Conservation (phyloP, 2,113 vertebrate species). For the Mesocricetus auratus region DNA sequence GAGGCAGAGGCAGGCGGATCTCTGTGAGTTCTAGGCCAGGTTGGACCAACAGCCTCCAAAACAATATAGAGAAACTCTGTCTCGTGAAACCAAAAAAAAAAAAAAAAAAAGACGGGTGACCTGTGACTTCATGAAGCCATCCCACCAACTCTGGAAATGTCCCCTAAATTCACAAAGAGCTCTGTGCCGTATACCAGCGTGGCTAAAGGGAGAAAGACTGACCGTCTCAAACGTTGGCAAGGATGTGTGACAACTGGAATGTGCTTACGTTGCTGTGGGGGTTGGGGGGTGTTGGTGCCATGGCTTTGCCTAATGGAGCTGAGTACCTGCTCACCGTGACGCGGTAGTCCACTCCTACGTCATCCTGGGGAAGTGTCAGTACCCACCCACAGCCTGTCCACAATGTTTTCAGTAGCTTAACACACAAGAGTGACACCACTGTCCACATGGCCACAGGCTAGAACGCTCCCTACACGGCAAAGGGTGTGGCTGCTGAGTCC, state of each 20-base stretch:
- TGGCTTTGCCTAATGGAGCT: neutral
- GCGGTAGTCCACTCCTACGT: neutral
- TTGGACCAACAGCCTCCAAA: too few relatives aligned
- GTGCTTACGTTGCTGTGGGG: neutral
- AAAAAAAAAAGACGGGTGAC: too few relatives aligned
- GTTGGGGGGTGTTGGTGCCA: neutral
- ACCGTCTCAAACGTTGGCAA: too few relatives aligned
- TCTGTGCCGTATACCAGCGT: neutral
- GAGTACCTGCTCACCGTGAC: neutral
- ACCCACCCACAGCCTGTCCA: neutral
- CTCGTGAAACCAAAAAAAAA: too few relatives aligned
- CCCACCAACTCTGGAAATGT: neutral
- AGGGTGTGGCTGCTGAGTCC: neutral
- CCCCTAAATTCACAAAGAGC: neutral
- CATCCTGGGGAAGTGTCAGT: too few relatives aligned
- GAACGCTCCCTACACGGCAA: neutral
- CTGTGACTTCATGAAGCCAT: neutral
- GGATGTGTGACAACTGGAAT: neutral
- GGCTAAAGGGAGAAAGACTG: neutral
- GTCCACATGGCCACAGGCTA: neutral
- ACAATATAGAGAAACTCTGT: too few relatives aligned
- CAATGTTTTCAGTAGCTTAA: neutral
- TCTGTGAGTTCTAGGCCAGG: too few relatives aligned
- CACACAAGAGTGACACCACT: neutral
- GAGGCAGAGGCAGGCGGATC: too few relatives aligned